These are phyloP conservation scores for Syngnathus typhle DNA, from an alignment of 2,113 vertebrate genomes.

Conservation along the genomic window DNA sequence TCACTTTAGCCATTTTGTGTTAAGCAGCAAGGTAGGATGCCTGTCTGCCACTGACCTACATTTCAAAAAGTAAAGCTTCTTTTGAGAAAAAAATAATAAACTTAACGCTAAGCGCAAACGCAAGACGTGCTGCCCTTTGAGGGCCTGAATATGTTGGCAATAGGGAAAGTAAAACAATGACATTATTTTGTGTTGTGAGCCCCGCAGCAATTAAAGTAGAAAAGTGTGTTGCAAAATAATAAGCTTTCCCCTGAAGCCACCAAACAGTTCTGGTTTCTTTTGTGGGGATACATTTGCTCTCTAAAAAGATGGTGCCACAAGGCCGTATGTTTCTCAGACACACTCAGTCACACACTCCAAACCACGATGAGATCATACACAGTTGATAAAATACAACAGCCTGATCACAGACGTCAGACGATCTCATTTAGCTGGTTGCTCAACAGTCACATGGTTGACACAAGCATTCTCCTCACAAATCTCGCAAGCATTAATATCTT, in stretches of 20 bases:
- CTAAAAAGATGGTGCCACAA: slow-evolving; percentile 6
- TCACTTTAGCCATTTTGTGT: too few species aligned
- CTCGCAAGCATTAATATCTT: neutral
- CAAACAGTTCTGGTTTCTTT: neutral
- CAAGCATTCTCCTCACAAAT: neutral
- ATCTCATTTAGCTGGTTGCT: neutral
- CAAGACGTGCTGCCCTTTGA: neutral
- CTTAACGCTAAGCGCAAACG: neutral
- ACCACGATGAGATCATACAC: slow-evolving; percentile 30
- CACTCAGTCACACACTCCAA: slow-evolving; percentile 14
- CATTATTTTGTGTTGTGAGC: neutral
- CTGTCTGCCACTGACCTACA: too few species aligned
- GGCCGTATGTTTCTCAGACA: slow-evolving; percentile 3
- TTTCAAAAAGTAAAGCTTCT: neutral
- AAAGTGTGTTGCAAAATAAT: slow-evolving; percentile 7
- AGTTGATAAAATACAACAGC: neutral
- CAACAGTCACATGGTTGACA: slow-evolving; percentile 10
- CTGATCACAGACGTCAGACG: slow-evolving; percentile 18
- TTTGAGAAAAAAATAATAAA: neutral
- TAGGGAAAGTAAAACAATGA: neutral
- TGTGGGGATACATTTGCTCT: slow-evolving; percentile 3
- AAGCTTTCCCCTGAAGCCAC: slow-evolving; percentile 7
- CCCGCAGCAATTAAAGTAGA: neutral
- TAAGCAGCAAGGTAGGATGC: too few species aligned
- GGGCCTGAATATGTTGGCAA: neutral